Evolutionary conservation across 2,113 vertebrate species (phyloP).

Genomic region (Rhea americana): DNA sequence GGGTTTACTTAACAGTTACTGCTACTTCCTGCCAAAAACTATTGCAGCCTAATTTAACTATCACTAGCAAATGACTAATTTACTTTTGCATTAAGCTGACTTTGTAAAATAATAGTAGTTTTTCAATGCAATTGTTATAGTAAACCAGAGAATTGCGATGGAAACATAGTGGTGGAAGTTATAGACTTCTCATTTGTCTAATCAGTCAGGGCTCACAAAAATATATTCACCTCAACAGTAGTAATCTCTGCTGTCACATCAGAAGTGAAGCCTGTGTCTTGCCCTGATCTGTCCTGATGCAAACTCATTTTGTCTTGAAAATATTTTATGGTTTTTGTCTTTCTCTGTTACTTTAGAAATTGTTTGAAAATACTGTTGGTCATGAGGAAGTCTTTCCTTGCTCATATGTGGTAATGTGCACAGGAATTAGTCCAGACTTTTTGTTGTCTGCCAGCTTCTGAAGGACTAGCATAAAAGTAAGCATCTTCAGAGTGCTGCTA

Average conservation of each 20-base stretch:
- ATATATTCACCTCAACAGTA: not conserved
- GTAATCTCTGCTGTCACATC: not conserved
- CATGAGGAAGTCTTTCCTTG: not conserved
- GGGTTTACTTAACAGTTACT: not conserved
- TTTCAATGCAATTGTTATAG: not conserved
- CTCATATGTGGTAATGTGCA: not conserved
- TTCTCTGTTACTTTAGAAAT: not conserved
- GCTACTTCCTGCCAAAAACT: not conserved
- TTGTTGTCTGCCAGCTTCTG: not conserved
- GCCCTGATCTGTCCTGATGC: not conserved
- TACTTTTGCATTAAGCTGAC: not conserved
- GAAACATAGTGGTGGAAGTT: not conserved
- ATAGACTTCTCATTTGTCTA: not conserved
- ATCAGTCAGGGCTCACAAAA: not conserved
- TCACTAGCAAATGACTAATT: not conserved
- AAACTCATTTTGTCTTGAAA: not conserved
- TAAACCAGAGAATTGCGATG: not conserved
- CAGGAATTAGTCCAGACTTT: not conserved
- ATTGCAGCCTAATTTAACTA: not conserved
- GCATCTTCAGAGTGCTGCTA: not conserved
- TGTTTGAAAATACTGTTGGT: not conserved
- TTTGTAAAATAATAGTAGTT: not conserved
- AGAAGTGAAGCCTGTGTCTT: not conserved
- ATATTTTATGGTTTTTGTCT: fast-evolving
- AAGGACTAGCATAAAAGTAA: not conserved